Evolutionary conservation across 1,140 invertebrate genomes (phyloP), one percentile per base, ranked within the genome.

Genomic region (Drosophila tsacasi): DNA sequence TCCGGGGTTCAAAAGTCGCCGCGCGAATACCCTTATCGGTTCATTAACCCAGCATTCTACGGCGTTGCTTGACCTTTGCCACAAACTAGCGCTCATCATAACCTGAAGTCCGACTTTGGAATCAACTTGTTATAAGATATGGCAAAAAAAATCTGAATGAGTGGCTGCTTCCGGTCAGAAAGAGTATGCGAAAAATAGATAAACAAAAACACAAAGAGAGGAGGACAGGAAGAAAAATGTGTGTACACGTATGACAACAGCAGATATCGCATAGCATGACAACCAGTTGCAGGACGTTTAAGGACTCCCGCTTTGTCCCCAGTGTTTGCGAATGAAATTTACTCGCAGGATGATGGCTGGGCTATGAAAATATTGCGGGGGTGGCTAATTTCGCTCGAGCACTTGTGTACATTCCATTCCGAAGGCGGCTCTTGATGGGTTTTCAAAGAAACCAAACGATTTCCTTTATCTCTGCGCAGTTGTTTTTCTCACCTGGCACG

Each of bases 211-310:
- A 9, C 37, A n/a, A 15, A 25, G 32, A 30, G 39, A 27, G 46
- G 30, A 32, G 71, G 25, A 55, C 8, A 23, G 30, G 15, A 76
- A 37, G 40, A 39, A 42, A 58, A 4, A 30, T 52, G n/a, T 58
- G 59, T 39, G 44, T n/a, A 50, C 30, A 42, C 72, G 76, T 68
- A 72, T 79, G 83, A 72, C 83, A 87, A 76, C 62, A 73, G 54
- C 66, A 87, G 83, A 87, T 86, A 83, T 86, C 83, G 58, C 66
- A 81, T 80, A 55, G 77, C 73, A 52, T 37, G 67, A 71, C 67
- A 68, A 71, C 67, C 50, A 67, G 67, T 57, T 54, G 49, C 32
- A 23, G 63, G 50, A 68, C 67, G 23, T 57, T 68, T 68, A 52
- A 71, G 67, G 32, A 72, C 62, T 47, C 39, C 35, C 21, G 50